A percentile compares a stretch with the other conserved stretches of the same genome.
Evolutionary conservation across 1,140 invertebrate genomes (phyloP).

Genomic region (Pogonomyrmex californicus): DNA sequence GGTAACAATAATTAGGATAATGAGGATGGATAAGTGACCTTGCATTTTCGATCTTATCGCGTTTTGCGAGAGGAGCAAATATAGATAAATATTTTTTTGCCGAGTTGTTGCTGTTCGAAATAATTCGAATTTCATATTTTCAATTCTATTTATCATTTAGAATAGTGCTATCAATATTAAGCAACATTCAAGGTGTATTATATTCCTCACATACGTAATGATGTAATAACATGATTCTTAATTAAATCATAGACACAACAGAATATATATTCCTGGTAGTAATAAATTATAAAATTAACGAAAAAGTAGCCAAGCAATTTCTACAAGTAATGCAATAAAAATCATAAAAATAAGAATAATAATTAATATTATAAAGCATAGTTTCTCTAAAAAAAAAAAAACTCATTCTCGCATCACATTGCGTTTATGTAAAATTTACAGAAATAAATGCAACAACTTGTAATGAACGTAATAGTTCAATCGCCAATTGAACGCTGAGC

Average conservation of each 20-base stretch:
- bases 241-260: not conserved
- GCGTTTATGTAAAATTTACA: not conserved
- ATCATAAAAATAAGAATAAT: not conserved
- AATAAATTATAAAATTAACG: not conserved
- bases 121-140: too few relatives aligned
- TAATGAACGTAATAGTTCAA: slow-evolving; percentile 3
- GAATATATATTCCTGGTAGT: too few relatives aligned
- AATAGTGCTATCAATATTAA: too few relatives aligned
- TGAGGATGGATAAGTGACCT: not conserved
- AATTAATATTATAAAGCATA: not conserved
- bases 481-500: slow-evolving; percentile 26
- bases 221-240: not conserved
- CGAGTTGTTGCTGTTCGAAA: too few relatives aligned
- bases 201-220: not conserved
- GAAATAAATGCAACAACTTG: slow-evolving; percentile 22
- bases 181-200: too few relatives aligned
- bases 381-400: not conserved
- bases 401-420: not conserved
- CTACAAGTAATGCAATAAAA: not conserved
- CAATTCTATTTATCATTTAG: too few relatives aligned
- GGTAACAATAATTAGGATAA: not conserved
- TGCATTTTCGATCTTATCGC: not conserved
- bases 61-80: not conserved
- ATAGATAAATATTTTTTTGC: not conserved
- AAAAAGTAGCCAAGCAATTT: not conserved